Conservation (phyloP, 2,888 invertebrate genomes). For the Diaphora mendica region DNA sequence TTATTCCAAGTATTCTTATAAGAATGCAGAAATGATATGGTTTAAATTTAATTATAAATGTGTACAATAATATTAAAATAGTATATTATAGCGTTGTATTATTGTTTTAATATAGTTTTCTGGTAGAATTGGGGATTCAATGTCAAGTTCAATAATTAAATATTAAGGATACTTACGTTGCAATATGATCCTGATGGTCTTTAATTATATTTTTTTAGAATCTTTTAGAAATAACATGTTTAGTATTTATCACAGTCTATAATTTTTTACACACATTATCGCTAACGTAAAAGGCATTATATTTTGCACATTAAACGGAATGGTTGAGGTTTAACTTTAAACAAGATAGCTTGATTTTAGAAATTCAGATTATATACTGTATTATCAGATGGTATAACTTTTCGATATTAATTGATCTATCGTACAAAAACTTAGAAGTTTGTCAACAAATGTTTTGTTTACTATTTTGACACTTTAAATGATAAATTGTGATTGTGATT, state of each 20-base stretch:
- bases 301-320: not conserved
- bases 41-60: not conserved
- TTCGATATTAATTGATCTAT: not conserved
- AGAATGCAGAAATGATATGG: not conserved
- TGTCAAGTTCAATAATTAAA: not conserved
- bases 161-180: not conserved
- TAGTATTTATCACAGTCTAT: not conserved
- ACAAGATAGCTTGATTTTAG: not conserved
- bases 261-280: not conserved
- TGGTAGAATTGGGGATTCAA: not conserved
- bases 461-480: not conserved
- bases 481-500: too few species aligned
- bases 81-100: not conserved
- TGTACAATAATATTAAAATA: not conserved
- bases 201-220: not conserved
- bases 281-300: not conserved
- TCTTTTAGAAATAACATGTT: not conserved
- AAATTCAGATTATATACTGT: not conserved
- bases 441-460: constrained; percentile 1
- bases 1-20: not conserved
- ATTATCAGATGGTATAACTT: not conserved
- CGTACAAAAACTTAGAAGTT: not conserved
- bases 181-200: not conserved
- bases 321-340: not conserved
- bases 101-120: not conserved